Base-by-base conservation (phyloP, 2,113 vertebrate species). In the Mormyrus iriodes region DNA sequence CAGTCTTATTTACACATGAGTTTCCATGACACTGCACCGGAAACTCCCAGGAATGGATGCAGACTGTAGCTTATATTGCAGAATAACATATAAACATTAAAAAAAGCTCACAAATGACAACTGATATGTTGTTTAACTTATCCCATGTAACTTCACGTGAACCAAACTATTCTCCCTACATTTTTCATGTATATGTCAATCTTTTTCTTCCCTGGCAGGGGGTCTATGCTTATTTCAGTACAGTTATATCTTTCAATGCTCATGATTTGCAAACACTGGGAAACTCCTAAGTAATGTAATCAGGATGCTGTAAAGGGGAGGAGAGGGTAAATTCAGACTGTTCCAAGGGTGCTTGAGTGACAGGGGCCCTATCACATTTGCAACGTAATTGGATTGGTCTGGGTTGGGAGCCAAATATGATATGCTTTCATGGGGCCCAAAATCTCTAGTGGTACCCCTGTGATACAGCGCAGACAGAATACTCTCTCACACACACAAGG, bases 101-200 rank as follows among this genome's bases (percentile, higher is more conserved):
- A 46, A 69, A 85, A 48, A 52, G 48, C 85, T 1, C 5, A 55
- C 85, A 86, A 86, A 86, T 86, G 46, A 10, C 49, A 51, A 86
- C 15, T 86, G 49, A 86, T 53, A 39, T 86, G 27, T 85, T 85
- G n/a, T 85, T 85, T 49, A 85, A 48, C 44, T 49, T 27, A 85
- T 49, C 46, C 83, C n/a, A 46, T n/a, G 13, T 42, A 79, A 35
- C 35, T 42, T 15, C 31, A 42, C 17, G 73, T 79, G 35, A 19
- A 79, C 73, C 35, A 42, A 39, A 42, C 31, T 79, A 42, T 79
- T 79, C 35, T 79, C 5, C 15, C 35, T 79, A 35, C 73, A 42
- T 7, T 19, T 53, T 42, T 12, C 69, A 15, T 39, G n/a, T 65
- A 65, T 10, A 65, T 27, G 27, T 69, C 10, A 0, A 69, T 13